Percentiles rank a stretch among this genome's conserved stretches.
phyloP scores from a whole-genome alignment of 1,140 invertebrate genomes.

The Polypedilum pembai region DNA sequence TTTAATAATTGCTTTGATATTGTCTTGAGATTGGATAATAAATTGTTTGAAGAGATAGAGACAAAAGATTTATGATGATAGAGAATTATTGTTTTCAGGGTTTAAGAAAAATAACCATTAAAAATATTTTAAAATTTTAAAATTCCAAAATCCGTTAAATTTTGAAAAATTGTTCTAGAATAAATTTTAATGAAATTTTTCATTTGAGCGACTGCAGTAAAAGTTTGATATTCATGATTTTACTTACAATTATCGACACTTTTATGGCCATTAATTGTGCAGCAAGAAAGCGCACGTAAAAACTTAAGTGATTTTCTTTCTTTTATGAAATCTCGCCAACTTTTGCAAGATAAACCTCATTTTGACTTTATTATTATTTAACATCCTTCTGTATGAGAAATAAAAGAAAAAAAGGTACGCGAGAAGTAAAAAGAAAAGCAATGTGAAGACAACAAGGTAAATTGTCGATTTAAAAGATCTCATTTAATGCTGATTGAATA shows the following conservation, averaged over 20 bases:
- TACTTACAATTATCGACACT: background rate
- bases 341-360: too few species aligned
- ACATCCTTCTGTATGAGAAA: background rate
- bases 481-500: constrained; percentile 26
- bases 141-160: too few species aligned
- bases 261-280: constrained; percentile 5
- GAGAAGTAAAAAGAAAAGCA: background rate
- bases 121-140: too few species aligned
- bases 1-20: too few species aligned
- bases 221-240: background rate
- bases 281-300: constrained; percentile 8
- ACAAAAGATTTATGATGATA: too few species aligned
- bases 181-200: too few species aligned
- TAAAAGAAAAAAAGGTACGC: background rate
- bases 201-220: too few species aligned
- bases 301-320: background rate
- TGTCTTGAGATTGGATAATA: too few species aligned
- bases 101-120: too few species aligned
- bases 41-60: too few species aligned
- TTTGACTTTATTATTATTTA: background rate
- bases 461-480: constrained; percentile 20
- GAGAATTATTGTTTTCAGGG: too few species aligned
- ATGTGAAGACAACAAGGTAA: constrained; percentile 7
- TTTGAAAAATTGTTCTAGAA: too few species aligned
- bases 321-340: background rate